phyloP scores from a whole-genome alignment of 2,888 invertebrate genomes.

The Teleogryllus oceanicus region DNA sequence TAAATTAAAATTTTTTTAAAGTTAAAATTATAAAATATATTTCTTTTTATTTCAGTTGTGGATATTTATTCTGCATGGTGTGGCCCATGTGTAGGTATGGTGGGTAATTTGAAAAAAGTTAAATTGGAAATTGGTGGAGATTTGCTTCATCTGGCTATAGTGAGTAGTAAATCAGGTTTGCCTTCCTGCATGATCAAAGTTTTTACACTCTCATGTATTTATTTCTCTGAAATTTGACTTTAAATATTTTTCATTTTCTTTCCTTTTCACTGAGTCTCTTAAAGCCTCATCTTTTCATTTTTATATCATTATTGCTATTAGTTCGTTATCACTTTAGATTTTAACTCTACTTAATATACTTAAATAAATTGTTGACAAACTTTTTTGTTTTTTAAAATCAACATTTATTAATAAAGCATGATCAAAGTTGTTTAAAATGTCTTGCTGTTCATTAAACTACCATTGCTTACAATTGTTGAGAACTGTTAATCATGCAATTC shows the following conservation, averaged over 20 bases:
- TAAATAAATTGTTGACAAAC: too few relatives aligned
- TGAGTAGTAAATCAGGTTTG: constrained; percentile 45
- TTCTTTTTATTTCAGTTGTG: constrained; percentile 58
- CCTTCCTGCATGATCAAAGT: neutral
- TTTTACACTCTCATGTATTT: neutral
- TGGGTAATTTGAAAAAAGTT: constrained; percentile 76
- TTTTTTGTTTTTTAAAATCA: too few relatives aligned
- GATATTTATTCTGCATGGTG: constrained; percentile 91
- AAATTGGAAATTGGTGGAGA: constrained; percentile 87
- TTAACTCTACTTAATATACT: too few relatives aligned
- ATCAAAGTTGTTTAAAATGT: too few relatives aligned
- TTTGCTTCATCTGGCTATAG: constrained; percentile 71
- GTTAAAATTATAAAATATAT: neutral
- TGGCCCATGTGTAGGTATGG: constrained; percentile 83
- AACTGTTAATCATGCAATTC: too few relatives aligned
- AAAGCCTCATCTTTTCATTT: neutral
- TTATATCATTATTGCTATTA: neutral
- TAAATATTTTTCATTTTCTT: neutral
- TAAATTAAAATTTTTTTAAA: neutral
- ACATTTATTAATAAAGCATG: too few relatives aligned
- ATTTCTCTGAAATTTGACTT: neutral
- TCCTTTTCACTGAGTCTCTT: neutral
- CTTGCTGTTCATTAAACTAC: too few relatives aligned
- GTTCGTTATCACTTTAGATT: neutral
- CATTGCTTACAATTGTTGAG: too few relatives aligned